Evolutionary conservation across 2,113 vertebrate species (phyloP).

Genomic region (Bubo blakistoni): DNA sequence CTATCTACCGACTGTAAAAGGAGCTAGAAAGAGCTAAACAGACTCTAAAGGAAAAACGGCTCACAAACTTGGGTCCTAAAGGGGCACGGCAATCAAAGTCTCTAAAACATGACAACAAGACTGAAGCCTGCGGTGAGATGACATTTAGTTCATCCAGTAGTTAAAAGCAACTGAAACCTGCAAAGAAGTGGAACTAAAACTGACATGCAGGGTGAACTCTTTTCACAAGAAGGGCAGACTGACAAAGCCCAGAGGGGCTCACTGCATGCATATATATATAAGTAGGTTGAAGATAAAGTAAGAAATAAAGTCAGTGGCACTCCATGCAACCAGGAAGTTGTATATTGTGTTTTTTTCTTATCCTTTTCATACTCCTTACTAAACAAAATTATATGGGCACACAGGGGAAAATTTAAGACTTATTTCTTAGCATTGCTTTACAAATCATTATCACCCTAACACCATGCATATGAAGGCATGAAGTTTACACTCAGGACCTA

Average conservation of each 20-base stretch:
- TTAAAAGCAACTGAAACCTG: neutral
- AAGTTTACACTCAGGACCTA: neutral
- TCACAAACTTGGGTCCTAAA: neutral
- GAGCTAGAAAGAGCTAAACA: neutral
- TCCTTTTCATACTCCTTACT: neutral
- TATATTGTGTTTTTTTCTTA: neutral
- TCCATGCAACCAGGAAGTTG: neutral
- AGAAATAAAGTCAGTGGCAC: neutral
- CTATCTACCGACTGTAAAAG: neutral
- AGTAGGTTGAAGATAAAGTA: neutral
- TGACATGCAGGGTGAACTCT: rapidly evolving
- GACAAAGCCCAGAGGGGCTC: neutral
- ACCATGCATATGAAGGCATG: neutral
- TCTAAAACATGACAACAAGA: neutral
- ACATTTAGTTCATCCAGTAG: neutral
- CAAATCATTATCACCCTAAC: neutral
- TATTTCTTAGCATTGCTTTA: neutral
- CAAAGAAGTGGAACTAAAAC: neutral
- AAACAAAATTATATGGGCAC: neutral
- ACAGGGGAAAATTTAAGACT: neutral
- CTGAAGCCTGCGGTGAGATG: neutral
- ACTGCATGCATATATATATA: neutral
- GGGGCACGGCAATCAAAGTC: neutral
- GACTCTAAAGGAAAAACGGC: neutral
- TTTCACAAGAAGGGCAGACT: neutral